A percentile compares a stretch with the other conserved stretches of the same genome.
phyloP scores from a whole-genome alignment of 2,888 invertebrate genomes.

The Agonopterix alstromeriana region DNA sequence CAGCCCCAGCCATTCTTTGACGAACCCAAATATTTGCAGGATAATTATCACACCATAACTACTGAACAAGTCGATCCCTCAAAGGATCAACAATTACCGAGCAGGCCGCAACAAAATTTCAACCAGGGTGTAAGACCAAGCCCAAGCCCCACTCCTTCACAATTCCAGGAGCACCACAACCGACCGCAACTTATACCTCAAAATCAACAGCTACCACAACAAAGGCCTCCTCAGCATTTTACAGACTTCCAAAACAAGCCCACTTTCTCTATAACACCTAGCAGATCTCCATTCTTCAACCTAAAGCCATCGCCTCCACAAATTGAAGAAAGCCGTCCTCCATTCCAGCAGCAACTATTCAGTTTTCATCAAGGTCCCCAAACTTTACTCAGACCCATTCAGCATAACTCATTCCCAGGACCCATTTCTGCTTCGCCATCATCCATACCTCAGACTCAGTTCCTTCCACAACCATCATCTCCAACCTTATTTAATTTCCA shows the following conservation, averaged over 20 bases:
- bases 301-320: constrained; percentile 65
- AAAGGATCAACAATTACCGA: constrained; percentile 57
- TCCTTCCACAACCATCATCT: constrained; percentile 60
- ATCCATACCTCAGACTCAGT: constrained; percentile 48
- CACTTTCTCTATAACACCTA: constrained; percentile 45
- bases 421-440: constrained; percentile 36
- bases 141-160: constrained; percentile 44
- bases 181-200: constrained; percentile 47
- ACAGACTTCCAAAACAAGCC: constrained; percentile 55
- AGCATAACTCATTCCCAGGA: constrained; percentile 42
- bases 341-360: constrained; percentile 59
- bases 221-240: constrained; percentile 54
- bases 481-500: constrained; percentile 59
- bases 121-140: constrained; percentile 43
- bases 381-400: constrained; percentile 41
- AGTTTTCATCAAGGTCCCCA: constrained; percentile 65
- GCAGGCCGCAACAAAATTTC: constrained; percentile 49
- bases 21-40: constrained; percentile 70
- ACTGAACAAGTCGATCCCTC: constrained; percentile 63
- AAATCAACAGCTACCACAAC: constrained; percentile 71
- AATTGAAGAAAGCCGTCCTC: constrained; percentile 54
- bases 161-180: constrained; percentile 51
- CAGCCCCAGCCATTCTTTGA: constrained; percentile 62
- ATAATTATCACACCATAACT: constrained; percentile 72
- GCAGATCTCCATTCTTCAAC: constrained; percentile 59